phyloP scores from a whole-genome alignment of 2,888 invertebrate genomes.

The Lottia gigantea region DNA sequence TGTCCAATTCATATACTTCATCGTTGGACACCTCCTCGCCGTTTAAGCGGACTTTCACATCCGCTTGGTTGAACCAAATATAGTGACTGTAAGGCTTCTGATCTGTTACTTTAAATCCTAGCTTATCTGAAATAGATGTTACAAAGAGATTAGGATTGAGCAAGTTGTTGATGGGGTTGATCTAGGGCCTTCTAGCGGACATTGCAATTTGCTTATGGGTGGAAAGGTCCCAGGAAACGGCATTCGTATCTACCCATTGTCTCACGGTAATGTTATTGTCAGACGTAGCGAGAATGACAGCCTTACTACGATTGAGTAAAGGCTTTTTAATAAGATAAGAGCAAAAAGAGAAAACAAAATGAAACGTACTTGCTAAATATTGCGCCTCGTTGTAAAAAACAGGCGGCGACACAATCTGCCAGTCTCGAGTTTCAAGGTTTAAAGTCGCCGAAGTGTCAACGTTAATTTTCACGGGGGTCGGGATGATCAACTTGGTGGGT shows the following conservation, averaged over 20 bases:
- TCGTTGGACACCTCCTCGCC: conserved; percentile 24
- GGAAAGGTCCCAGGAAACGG: too few relatives aligned
- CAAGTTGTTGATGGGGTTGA: too few relatives aligned
- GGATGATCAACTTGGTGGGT: conserved; percentile 26
- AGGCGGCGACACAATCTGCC: conserved; percentile 38
- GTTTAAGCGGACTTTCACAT: conserved; percentile 25
- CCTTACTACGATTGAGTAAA: too few relatives aligned
- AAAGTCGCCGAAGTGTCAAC: conserved; percentile 18
- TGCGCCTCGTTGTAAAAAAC: conserved; percentile 35
- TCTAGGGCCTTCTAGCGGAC: too few relatives aligned
- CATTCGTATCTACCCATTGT: too few relatives aligned
- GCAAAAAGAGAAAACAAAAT: too few relatives aligned
- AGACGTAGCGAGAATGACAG: too few relatives aligned
- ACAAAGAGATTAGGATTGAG: too few relatives aligned
- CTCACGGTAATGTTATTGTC: too few relatives aligned
- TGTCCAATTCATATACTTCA: conserved; percentile 45
- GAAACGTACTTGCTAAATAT: conserved; percentile 40
- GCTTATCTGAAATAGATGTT: conserved; percentile 24
- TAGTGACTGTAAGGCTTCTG: conserved; percentile 27
- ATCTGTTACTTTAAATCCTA: conserved; percentile 21
- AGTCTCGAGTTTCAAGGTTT: conserved; percentile 29
- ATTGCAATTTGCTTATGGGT: too few relatives aligned
- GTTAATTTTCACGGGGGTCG: conserved; percentile 30
- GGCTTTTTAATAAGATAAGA: too few relatives aligned
- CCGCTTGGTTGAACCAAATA: conserved; percentile 27